phyloP scores from a whole-genome alignment of 1,140 invertebrate species.

The Plectus sambesii region DNA sequence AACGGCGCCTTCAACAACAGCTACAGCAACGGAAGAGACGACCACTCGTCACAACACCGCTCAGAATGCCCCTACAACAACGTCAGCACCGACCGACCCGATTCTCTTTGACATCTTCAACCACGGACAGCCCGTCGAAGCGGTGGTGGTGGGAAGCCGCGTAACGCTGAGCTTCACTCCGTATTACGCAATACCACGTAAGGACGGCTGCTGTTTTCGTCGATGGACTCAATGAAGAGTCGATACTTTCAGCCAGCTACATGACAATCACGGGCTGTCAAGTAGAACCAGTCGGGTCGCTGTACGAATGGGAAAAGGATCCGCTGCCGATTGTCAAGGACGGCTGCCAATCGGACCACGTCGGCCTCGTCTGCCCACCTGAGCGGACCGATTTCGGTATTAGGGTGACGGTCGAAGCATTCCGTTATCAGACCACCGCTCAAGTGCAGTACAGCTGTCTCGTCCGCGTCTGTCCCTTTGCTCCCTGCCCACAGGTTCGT shows the following conservation, averaged over 20 bases:
- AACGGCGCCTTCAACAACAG: constrained; percentile 12
- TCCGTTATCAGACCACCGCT: constrained; percentile 44
- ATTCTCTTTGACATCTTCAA: constrained; percentile 43
- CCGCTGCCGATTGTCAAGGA: constrained; percentile 37
- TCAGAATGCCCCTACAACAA: constrained; percentile 1
- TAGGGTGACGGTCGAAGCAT: constrained; percentile 41
- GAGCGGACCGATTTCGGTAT: constrained; percentile 41
- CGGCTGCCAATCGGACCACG: constrained; percentile 42
- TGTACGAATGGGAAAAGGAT: constrained; percentile 45
- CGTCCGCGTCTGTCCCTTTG: constrained; percentile 41
- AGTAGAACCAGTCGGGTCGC: constrained; percentile 42
- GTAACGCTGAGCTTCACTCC: constrained; percentile 43
- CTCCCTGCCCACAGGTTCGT: constrained; percentile 33
- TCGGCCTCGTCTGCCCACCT: constrained; percentile 43
- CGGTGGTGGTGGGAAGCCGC: constrained; percentile 42
- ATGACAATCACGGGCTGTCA: constrained; percentile 43
- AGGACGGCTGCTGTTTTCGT: constrained; percentile 11
- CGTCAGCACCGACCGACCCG: constrained; percentile 21
- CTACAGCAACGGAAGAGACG: constrained; percentile 12
- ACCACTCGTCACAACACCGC: constrained; percentile 21
- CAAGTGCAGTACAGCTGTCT: constrained; percentile 45
- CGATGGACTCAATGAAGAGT: no score
- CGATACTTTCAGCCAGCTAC: constrained; percentile 36
- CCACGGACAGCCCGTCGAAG: constrained; percentile 43
- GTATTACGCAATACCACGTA: constrained; percentile 43